phyloP scores from a whole-genome alignment of 1,140 invertebrate genomes.

The Leptopilina clavipes region DNA sequence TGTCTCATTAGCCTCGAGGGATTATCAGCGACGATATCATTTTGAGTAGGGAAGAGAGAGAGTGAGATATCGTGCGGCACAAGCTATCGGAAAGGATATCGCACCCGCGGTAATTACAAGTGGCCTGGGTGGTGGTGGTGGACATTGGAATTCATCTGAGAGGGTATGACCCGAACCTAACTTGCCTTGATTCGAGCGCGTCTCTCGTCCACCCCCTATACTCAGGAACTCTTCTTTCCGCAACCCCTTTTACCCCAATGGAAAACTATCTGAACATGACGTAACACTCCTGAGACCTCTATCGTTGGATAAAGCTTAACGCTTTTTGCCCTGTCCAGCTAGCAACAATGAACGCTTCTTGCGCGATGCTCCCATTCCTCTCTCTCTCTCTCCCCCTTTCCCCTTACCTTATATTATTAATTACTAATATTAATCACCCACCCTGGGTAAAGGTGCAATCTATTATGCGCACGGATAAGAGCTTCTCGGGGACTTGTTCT shows the following conservation, averaged over 20 bases:
- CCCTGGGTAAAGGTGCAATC: constrained; percentile 62
- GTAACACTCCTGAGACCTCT: constrained; percentile 70
- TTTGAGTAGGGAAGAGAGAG: constrained; percentile 45
- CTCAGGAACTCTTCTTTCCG: constrained; percentile 42
- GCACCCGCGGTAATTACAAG: constrained; percentile 64
- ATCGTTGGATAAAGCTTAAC: constrained; percentile 46
- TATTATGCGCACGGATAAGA: constrained; percentile 72
- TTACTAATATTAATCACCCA: constrained; percentile 74
- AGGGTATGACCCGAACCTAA: constrained; percentile 47
- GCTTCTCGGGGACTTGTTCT: constrained; percentile 44
- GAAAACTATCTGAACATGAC: constrained; percentile 74
- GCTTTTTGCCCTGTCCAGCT: constrained; percentile 68
- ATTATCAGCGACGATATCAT: constrained; percentile 22
- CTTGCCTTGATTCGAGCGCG: not conserved
- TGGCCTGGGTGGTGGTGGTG: constrained; percentile 60
- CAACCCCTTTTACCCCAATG: constrained; percentile 55
- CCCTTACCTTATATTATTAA: constrained; percentile 73
- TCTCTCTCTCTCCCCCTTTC: constrained; percentile 5
- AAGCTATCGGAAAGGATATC: constrained; percentile 65
- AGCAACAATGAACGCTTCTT: constrained; percentile 71
- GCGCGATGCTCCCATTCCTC: constrained; percentile 51
- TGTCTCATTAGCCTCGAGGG: constrained; percentile 48
- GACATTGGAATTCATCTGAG: constrained; percentile 69
- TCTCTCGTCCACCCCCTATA: constrained; percentile 49
- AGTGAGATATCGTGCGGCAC: constrained; percentile 60